Conservation (phyloP, 2,797 vertebrate genomes). For the Alfaro cultratus region DNA sequence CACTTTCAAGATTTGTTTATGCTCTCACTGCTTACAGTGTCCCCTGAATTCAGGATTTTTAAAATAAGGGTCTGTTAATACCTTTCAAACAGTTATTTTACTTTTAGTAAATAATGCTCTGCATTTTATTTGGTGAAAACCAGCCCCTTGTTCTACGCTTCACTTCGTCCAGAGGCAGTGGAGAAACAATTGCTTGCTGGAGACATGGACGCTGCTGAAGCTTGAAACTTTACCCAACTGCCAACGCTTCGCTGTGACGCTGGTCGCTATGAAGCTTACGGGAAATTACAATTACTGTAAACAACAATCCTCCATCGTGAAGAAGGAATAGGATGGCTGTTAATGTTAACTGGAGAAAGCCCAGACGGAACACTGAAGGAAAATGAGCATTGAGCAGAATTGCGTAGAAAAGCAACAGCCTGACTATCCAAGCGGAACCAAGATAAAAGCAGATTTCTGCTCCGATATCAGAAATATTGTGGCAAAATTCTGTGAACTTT, state of each 20-base stretch:
- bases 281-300: background rate
- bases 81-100: background rate
- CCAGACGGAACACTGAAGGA: too few species aligned
- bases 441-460: background rate
- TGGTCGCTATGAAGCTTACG: background rate
- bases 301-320: background rate
- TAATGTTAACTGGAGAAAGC: too few species aligned
- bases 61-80: background rate
- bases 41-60: background rate
- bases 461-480: background rate
- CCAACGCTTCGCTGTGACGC: background rate
- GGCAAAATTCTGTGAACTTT: background rate
- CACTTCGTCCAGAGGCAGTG: background rate
- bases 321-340: too few species aligned
- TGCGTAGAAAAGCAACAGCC: too few species aligned
- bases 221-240: too few species aligned
- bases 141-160: background rate
- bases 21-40: slow-evolving; percentile 31
- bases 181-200: too few species aligned
- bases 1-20: slow-evolving; percentile 59
- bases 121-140: too few species aligned
- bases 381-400: too few species aligned
- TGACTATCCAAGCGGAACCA: background rate
- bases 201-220: too few species aligned
- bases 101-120: background rate